phyloP scores from a whole-genome alignment of 1,140 invertebrate genomes.

The Globodera ellingtonae region DNA sequence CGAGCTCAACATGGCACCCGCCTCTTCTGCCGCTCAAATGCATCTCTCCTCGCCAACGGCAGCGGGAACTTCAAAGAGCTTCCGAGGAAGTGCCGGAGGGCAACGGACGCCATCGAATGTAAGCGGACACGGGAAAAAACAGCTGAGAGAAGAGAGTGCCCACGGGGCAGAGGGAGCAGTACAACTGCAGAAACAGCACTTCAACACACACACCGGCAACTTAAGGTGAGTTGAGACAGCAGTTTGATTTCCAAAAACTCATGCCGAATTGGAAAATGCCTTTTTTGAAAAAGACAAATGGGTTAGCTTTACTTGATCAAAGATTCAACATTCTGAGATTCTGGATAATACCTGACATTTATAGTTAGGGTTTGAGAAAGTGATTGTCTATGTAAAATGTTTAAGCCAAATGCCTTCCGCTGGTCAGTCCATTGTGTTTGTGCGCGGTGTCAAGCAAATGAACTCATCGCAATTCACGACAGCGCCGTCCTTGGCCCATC shows the following conservation, averaged over 20 bases:
- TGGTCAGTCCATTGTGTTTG: conserved; percentile 14
- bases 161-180: too few relatives aligned
- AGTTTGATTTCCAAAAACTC: too few relatives aligned
- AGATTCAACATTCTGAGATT: too few relatives aligned
- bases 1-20: conserved; percentile 23
- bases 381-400: not conserved
- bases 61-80: not conserved
- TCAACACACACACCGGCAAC: conserved; percentile 5
- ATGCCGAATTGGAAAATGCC: too few relatives aligned
- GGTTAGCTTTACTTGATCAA: too few relatives aligned
- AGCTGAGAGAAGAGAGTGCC: not conserved
- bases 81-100: not conserved
- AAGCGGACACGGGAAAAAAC: not conserved
- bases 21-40: not conserved
- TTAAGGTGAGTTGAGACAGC: not conserved
- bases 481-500: too few relatives aligned
- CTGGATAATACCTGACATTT: too few relatives aligned
- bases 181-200: not conserved
- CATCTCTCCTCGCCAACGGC: not conserved
- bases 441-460: not conserved
- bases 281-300: too few relatives aligned
- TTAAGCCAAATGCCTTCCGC: not conserved
- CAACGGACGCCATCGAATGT: not conserved
- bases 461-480: too few relatives aligned
- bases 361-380: too few relatives aligned